phyloP scores from a whole-genome alignment of 2,797 vertebrate genomes.

The Sylvilagus floridanus region DNA sequence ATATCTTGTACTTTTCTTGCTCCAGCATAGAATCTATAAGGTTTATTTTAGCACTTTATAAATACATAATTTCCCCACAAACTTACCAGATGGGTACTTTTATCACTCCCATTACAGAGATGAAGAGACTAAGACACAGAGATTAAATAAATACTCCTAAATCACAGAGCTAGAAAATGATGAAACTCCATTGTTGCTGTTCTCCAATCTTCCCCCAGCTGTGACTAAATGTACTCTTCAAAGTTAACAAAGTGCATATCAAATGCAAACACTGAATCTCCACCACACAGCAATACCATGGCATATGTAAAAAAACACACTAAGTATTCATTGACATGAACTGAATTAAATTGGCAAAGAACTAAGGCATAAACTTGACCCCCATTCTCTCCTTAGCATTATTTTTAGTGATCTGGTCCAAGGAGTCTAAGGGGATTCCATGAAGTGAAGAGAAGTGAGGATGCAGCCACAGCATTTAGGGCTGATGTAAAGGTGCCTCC shows the following conservation, averaged over 20 bases:
- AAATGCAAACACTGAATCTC: background rate
- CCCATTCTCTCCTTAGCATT: background rate
- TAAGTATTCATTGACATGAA: background rate
- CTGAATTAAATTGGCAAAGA: background rate
- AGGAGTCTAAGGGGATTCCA: background rate
- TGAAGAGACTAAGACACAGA: constrained; percentile 1
- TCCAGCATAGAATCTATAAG: background rate
- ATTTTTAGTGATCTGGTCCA: background rate
- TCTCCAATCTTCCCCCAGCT: background rate
- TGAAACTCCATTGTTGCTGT: background rate
- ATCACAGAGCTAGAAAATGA: background rate
- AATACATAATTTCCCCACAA: background rate
- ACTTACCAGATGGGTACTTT: background rate
- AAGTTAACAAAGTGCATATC: background rate
- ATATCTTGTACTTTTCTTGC: background rate
- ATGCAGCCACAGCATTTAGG: background rate
- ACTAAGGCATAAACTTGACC: background rate
- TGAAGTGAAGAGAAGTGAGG: background rate
- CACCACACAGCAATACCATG: background rate
- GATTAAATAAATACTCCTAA: background rate
- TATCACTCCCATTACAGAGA: background rate
- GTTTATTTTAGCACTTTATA: background rate
- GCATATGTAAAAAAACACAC: background rate
- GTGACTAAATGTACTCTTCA: background rate
- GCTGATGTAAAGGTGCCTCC: background rate